Conservation (phyloP, 2,888 invertebrate species). For the Leptopilina syphax region DNA sequence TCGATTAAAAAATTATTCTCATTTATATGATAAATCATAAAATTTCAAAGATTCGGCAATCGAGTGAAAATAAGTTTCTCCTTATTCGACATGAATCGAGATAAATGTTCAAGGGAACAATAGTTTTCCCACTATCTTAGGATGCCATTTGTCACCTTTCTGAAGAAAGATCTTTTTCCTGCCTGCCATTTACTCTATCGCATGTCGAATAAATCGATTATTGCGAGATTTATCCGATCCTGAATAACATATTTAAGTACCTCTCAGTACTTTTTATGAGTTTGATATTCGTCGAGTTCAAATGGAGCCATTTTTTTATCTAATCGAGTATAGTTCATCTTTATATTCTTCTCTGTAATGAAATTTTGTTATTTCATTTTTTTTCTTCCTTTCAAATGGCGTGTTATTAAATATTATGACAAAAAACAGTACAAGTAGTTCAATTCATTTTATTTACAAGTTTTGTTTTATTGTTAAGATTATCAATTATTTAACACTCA, state of each 20-base stretch:
- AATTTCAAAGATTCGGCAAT: conserved; percentile 2
- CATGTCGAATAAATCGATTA: conserved; percentile 14
- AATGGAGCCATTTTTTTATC: conserved; percentile 5
- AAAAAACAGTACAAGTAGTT: no score
- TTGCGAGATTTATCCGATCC: conserved; percentile 15
- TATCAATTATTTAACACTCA: conserved; percentile 22
- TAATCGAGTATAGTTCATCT: neutral
- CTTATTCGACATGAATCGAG: conserved; percentile 20
- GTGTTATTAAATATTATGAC: no score
- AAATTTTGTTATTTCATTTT: neutral
- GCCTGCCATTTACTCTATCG: conserved; percentile 6
- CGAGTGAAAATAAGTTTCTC: conserved; percentile 21
- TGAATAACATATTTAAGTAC: conserved; percentile 21
- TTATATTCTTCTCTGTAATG: conserved; percentile 13
- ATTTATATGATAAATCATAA: neutral
- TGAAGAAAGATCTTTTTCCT: conserved; percentile 22
- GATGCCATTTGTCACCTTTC: conserved; percentile 26
- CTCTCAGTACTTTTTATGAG: conserved; percentile 11
- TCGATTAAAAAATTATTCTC: neutral
- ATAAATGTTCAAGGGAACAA: conserved; percentile 16
- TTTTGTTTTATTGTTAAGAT: no score
- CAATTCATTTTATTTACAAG: no score
- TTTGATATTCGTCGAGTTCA: conserved; percentile 22
- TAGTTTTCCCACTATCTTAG: conserved; percentile 30
- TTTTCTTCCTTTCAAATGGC: no score